Conservation (phyloP, 1,140 invertebrate species). For the Cotesia typhae region DNA sequence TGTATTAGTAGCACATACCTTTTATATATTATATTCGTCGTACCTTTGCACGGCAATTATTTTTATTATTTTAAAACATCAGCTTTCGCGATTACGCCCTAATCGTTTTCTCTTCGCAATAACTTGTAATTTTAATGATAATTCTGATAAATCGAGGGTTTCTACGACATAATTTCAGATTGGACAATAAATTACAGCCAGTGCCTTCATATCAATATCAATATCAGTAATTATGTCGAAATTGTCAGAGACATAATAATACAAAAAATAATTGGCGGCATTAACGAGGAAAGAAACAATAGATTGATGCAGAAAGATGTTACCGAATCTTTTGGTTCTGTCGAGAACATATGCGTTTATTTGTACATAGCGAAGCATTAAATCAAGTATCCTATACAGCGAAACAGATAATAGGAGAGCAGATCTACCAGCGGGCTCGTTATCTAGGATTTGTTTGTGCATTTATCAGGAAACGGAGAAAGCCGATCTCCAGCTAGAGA, state of each 20-base stretch:
- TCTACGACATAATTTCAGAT: too few species aligned
- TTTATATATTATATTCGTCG: neutral
- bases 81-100: neutral
- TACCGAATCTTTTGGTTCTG: slow-evolving; percentile 2
- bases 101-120: neutral
- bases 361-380: too few species aligned
- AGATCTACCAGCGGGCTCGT: too few species aligned
- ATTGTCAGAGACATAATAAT: slow-evolving; percentile 19
- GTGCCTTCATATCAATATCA: too few species aligned
- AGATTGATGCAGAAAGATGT: neutral
- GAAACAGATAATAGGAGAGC: too few species aligned
- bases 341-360: too few species aligned
- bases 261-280: slow-evolving; percentile 1
- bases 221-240: slow-evolving; percentile 27
- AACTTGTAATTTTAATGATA: too few species aligned
- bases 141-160: too few species aligned
- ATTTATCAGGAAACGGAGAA: slow-evolving; percentile 10
- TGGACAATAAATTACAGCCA: too few species aligned
- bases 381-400: too few species aligned
- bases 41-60: slow-evolving; percentile 1
- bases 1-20: neutral
- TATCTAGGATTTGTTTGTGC: too few species aligned
- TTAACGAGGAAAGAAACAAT: slow-evolving; percentile 29
- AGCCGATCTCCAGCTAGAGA: slow-evolving; percentile 14
- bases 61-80: neutral